A percentile compares a stretch with the other conserved stretches of the same genome.
Conservation (phyloP, 30 jellyfish, hydroid and myxozoan genomes). For the Aurelia aurita complex sp. Pacific region DNA sequence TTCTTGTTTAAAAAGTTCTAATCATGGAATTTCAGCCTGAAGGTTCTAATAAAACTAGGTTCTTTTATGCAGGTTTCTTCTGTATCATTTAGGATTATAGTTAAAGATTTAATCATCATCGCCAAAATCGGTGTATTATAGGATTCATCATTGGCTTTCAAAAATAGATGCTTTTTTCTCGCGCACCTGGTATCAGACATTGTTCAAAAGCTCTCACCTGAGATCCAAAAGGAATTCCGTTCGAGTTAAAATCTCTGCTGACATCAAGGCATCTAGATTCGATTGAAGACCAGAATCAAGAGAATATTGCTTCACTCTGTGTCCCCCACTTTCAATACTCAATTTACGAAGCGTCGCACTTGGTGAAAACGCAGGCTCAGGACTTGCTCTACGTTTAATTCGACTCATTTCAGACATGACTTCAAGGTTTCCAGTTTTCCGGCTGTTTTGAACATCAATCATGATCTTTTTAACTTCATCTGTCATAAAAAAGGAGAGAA, state of each 20-base stretch:
- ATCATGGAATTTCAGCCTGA: no score
- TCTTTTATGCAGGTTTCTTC: no score
- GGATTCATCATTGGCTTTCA: no score
- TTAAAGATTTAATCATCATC: no score
- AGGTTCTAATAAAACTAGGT: no score
- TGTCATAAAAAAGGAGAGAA: background rate
- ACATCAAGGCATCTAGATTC: constrained; percentile 49
- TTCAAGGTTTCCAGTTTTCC: constrained; percentile 54
- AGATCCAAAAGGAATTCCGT: constrained; percentile 70
- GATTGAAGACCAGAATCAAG: constrained; percentile 39
- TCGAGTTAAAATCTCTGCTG: constrained; percentile 69
- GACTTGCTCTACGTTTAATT: constrained; percentile 64
- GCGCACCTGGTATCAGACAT: no score
- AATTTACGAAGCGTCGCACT: constrained; percentile 48
- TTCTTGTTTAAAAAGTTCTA: no score
- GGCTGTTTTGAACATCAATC: constrained; percentile 62
- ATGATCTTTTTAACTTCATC: constrained; percentile 83
- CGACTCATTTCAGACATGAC: constrained; percentile 78
- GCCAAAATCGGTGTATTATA: no score
- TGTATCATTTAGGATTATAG: no score
- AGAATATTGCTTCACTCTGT: constrained; percentile 36
- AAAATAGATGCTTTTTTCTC: no score
- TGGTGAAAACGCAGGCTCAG: constrained; percentile 73
- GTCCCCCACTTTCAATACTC: constrained; percentile 28
- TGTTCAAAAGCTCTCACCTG: constrained; percentile 45